These are phyloP conservation scores for Cydia pomonella DNA, from an alignment of 1,140 invertebrate genomes.

Conservation along the genomic window DNA sequence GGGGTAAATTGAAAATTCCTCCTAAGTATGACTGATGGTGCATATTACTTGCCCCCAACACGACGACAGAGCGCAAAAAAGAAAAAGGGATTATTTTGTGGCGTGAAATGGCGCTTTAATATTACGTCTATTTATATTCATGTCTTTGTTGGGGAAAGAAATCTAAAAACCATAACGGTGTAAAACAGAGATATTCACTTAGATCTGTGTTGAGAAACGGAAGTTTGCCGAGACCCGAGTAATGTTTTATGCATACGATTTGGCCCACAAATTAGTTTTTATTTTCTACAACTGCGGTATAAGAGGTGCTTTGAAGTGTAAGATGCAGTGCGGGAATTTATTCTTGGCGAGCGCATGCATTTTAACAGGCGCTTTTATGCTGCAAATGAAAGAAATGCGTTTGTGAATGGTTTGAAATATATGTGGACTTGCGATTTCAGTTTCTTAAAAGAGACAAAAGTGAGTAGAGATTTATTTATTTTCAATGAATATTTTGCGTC, in stretches of 20 bases:
- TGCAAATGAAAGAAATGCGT: conserved; percentile 24
- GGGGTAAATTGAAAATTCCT: conserved; percentile 76
- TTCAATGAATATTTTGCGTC: neutral
- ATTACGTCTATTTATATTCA: conserved; percentile 78
- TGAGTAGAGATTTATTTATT: neutral
- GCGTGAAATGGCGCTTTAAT: conserved; percentile 69
- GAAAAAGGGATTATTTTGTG: conserved; percentile 74
- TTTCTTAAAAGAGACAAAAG: neutral
- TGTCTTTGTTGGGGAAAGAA: conserved; percentile 54
- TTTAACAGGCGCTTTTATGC: conserved; percentile 27
- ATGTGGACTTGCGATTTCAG: neutral
- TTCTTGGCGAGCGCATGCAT: conserved; percentile 23
- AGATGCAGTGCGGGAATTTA: conserved; percentile 28
- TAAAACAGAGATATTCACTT: conserved; percentile 55
- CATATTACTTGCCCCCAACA: conserved; percentile 69
- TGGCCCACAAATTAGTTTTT: conserved; percentile 40
- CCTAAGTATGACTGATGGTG: conserved; percentile 77
- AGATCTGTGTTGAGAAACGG: conserved; percentile 35
- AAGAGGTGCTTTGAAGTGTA: conserved; percentile 25
- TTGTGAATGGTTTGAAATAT: conserved; percentile 4
- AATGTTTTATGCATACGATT: conserved; percentile 43
- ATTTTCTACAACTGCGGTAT: neutral
- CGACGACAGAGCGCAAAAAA: conserved; percentile 67
- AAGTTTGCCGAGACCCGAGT: conserved; percentile 29
- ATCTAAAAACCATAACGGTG: conserved; percentile 60